phyloP scores from a whole-genome alignment of 2,797 vertebrate species.

The Knipowitschia caucasica region DNA sequence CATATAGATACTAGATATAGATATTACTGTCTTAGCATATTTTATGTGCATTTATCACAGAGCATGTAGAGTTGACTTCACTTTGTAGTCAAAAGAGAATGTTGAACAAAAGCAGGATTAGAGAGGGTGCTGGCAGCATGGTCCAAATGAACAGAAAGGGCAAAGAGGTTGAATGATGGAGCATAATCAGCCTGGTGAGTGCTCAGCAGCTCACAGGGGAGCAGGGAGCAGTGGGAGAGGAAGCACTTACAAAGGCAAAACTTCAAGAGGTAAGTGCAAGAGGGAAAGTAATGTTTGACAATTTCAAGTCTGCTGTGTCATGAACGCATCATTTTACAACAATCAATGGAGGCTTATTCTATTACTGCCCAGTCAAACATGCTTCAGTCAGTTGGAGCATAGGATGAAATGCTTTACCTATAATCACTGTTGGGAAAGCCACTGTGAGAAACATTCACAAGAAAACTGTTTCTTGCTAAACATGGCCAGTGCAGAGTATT shows the following conservation, averaged over 20 bases:
- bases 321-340: conserved; percentile 61
- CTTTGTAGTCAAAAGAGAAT: conserved; percentile 49
- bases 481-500: too few species aligned
- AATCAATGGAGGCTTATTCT: conserved; percentile 48
- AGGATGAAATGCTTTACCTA: conserved; percentile 34
- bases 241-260: conserved; percentile 39
- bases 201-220: conserved; percentile 56
- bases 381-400: conserved; percentile 36
- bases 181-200: conserved; percentile 60
- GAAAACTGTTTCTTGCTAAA: neutral
- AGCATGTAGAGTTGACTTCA: too few species aligned
- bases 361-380: conserved; percentile 31
- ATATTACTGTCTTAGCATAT: too few species aligned
- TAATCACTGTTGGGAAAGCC: neutral
- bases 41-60: too few species aligned
- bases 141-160: conserved; percentile 60
- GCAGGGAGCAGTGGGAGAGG: conserved; percentile 53
- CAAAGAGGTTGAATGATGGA: conserved; percentile 60
- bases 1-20: too few species aligned
- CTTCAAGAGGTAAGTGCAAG: conserved; percentile 34
- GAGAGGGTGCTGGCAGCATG: conserved; percentile 49
- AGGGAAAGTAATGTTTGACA: conserved; percentile 13
- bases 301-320: conserved; percentile 53
- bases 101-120: conserved; percentile 65
- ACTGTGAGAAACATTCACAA: too few species aligned